phyloP scores from a whole-genome alignment of 2,113 vertebrate genomes.

The Charadrius vociferus region DNA sequence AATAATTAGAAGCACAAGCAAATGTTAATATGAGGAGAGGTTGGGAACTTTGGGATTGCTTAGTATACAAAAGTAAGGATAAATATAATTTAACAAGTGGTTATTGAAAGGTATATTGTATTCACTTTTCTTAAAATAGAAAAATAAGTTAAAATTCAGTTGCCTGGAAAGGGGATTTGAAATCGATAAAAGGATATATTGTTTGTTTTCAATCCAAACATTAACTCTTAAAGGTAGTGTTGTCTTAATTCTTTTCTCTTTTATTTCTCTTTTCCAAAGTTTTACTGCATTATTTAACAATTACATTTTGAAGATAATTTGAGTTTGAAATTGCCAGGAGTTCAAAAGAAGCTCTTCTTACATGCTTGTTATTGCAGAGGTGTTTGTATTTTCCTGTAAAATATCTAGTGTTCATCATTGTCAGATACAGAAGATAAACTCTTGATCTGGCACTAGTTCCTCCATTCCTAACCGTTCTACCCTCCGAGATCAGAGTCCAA shows the following conservation, averaged over 20 bases:
- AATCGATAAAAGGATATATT: background rate
- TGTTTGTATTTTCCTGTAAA: background rate
- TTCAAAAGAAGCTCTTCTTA: background rate
- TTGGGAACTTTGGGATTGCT: background rate
- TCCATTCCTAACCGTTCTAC: background rate
- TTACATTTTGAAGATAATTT: background rate
- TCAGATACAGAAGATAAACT: background rate
- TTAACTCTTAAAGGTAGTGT: background rate
- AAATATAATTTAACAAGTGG: background rate
- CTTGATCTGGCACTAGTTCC: background rate
- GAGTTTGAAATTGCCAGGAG: background rate
- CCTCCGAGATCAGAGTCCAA: background rate
- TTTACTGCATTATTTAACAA: background rate
- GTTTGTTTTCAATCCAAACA: background rate
- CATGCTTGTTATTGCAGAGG: background rate
- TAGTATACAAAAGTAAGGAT: background rate
- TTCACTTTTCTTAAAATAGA: background rate
- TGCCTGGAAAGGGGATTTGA: background rate
- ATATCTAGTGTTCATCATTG: background rate
- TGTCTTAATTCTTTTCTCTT: background rate
- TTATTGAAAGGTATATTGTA: background rate
- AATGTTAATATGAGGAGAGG: background rate
- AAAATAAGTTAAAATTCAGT: background rate
- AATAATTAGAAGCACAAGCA: background rate
- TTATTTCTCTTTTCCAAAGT: too few species aligned